Evolutionary conservation across 2,113 vertebrate genomes (phyloP), one percentile per base, ranked within the genome.

Genomic region (Oncorhynchus nerka): DNA sequence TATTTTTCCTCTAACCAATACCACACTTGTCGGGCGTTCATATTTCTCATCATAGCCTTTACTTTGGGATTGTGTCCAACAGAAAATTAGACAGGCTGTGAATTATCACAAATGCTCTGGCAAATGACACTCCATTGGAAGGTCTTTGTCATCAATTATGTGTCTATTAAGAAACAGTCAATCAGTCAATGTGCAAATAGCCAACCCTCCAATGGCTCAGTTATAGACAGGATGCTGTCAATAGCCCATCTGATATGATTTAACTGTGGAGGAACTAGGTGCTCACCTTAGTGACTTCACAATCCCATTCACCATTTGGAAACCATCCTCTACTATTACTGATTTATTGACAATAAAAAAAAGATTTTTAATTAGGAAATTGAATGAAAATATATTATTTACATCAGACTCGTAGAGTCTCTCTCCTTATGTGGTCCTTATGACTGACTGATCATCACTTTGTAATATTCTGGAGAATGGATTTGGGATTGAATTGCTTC

Each of bases 91-190:
- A 90, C 91, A 89, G 91, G 84, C 92, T 92, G 91, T 94, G 92
- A 94, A 91, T 93, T 93, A 94, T 93, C 91, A 90, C 93, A 91
- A 92, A 93, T 86, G 90, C 91, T 91, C 91, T 87, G 91, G 91
- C 92, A 92, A 93, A 92, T 95, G 94, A 94, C 95, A 95, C 94
- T 95, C 95, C 89, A 95, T 96, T 93, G 94, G 93, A 96, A 96
- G 94, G 94, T 95, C 96, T 97, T 97, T 97, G 95, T 97, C 95
- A 96, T 96, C 96, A 98, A 98, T 98, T 98, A 98, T 93, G 90
- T 97, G 97, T 98, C 96, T 96, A 97, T 99, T 99, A 98, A 98
- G 94, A 93, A 95, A 91, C 93, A 96, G 96, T 98, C 97, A 97
- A 96, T 98, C 96, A 96, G 94, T 92, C 94, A 92, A 90, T 93